A percentile compares a stretch with the other conserved stretches of the same genome.
phyloP scores from a whole-genome alignment of 2,888 invertebrate genomes.

The Tubulanus polymorphus region DNA sequence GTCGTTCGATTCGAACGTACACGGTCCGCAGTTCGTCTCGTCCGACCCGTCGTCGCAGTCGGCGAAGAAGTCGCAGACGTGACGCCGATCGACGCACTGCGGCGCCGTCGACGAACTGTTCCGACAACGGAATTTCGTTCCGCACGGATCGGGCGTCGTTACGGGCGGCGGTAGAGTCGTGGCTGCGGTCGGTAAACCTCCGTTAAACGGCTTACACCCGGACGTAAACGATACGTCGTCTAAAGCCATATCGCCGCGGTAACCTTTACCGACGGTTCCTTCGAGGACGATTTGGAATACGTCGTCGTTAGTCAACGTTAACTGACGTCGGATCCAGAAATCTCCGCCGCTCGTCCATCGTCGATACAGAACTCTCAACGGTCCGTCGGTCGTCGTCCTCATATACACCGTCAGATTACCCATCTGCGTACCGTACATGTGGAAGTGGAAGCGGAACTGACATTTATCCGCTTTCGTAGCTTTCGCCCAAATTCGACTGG shows the following conservation, averaged over 20 bases:
- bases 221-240: conserved; percentile 8
- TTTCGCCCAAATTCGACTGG: conserved; percentile 12
- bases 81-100: conserved; percentile 30
- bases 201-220: conserved; percentile 16
- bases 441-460: conserved; percentile 23
- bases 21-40: conserved; percentile 39
- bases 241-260: conserved; percentile 11
- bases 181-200: conserved; percentile 26
- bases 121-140: conserved; percentile 25
- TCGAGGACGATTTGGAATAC: conserved; percentile 7
- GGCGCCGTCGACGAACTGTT: conserved; percentile 11
- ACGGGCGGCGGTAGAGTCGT: conserved; percentile 17
- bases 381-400: conserved; percentile 24
- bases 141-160: conserved; percentile 33
- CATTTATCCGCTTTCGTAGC: conserved; percentile 14
- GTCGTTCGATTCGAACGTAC: conserved; percentile 37
- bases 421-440: conserved; percentile 37
- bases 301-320: conserved; percentile 21
- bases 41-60: conserved; percentile 37
- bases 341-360: conserved; percentile 34
- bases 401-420: conserved; percentile 40
- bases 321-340: conserved; percentile 28
- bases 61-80: conserved; percentile 38
- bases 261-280: conserved; percentile 3
- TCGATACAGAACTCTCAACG: conserved; percentile 25